Percentiles rank a stretch among this genome's conserved stretches.
Evolutionary conservation across 2,113 vertebrate species (phyloP).

Genomic region (Lontra canadensis): DNA sequence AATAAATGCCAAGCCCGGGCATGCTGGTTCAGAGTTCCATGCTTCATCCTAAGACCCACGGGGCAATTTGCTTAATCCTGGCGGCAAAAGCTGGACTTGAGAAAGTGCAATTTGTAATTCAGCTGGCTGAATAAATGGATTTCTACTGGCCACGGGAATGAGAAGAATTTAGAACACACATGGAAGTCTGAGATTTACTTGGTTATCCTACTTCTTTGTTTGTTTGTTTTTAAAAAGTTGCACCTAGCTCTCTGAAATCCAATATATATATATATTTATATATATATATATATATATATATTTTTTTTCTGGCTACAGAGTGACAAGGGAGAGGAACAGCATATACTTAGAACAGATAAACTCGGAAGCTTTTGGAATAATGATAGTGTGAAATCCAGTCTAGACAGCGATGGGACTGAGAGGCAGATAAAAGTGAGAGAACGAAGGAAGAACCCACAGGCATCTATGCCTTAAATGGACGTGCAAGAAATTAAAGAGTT

Average conservation of each 20-base stretch:
- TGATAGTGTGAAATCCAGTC: background rate
- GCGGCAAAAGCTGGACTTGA: conserved; percentile 54
- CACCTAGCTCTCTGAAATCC: background rate
- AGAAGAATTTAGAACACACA: background rate
- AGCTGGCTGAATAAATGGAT: conserved; percentile 63
- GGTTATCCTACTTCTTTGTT: background rate
- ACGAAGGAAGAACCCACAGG: background rate
- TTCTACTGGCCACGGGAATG: background rate
- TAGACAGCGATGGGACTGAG: background rate
- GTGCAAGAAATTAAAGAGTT: background rate
- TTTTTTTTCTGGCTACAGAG: background rate
- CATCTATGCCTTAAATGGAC: background rate
- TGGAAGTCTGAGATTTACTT: background rate
- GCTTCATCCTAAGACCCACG: conserved; percentile 49
- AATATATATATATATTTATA: background rate
- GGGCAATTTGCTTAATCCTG: conserved; percentile 70
- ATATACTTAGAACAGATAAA: background rate
- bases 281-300: background rate
- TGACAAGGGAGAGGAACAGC: background rate
- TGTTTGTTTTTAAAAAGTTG: background rate
- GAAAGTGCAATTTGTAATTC: conserved; percentile 69
- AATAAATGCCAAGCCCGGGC: conserved; percentile 39
- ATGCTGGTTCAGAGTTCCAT: background rate
- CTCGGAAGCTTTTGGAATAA: background rate
- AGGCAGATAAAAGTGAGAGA: background rate